These are phyloP conservation scores for Pollachius pollachius DNA, from an alignment of 2,113 vertebrate species.

Conservation along the genomic window DNA sequence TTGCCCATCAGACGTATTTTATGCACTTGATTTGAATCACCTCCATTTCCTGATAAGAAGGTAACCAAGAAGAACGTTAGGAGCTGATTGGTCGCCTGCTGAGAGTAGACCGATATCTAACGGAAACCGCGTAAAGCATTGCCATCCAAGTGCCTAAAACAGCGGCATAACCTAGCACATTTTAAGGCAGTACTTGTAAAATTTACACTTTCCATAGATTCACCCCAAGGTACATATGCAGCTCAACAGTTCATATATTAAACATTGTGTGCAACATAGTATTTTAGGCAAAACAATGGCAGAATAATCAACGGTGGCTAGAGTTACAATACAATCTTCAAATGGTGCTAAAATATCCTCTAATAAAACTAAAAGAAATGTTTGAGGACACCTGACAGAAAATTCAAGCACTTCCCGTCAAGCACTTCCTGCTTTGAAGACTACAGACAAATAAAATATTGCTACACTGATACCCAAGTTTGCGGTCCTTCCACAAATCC, in stretches of 20 bases:
- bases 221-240: constrained; percentile 37
- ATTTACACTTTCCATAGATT: constrained; percentile 31
- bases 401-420: not conserved
- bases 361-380: constrained; percentile 18
- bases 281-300: constrained; percentile 58
- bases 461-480: constrained; percentile 56
- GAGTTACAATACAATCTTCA: constrained; percentile 51
- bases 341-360: constrained; percentile 48
- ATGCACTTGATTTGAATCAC: constrained; percentile 31
- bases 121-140: constrained; percentile 46
- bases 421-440: constrained; percentile 43
- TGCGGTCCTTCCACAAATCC: constrained; percentile 29
- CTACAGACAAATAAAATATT: constrained; percentile 60
- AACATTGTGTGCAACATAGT: constrained; percentile 48
- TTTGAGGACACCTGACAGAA: constrained; percentile 2
- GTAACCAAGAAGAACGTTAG: constrained; percentile 24
- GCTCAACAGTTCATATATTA: constrained; percentile 29
- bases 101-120: constrained; percentile 27
- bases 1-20: constrained; percentile 37
- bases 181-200: constrained; percentile 68
- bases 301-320: constrained; percentile 48
- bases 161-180: constrained; percentile 49
- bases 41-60: constrained; percentile 45
- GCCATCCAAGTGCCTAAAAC: constrained; percentile 53
- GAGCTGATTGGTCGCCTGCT: constrained; percentile 5